A percentile compares a stretch with the other conserved stretches of the same genome.
Conservation (phyloP, 2,797 vertebrate genomes). For the Sus cebifrons region DNA sequence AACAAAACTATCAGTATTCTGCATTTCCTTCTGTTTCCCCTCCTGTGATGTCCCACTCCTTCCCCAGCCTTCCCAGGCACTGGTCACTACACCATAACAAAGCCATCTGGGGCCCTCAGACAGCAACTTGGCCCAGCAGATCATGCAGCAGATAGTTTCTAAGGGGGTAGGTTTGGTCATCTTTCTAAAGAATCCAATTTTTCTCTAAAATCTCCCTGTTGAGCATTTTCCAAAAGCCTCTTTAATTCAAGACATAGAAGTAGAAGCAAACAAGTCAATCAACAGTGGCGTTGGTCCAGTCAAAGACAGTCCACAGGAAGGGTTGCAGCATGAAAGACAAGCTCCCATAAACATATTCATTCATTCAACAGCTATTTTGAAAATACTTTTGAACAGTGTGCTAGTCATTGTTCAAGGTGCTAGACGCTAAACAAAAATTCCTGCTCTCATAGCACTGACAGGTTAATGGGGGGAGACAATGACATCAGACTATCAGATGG, state of each 20-base stretch:
- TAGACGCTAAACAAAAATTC: background rate
- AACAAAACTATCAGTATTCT: background rate
- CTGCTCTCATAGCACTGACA: background rate
- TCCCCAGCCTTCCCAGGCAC: rapidly evolving
- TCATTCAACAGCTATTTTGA: background rate
- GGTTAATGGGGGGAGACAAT: background rate
- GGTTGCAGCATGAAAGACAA: background rate
- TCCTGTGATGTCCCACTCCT: rapidly evolving
- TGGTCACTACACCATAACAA: background rate
- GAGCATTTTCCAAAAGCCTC: background rate
- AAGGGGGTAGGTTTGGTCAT: background rate
- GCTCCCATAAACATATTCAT: background rate
- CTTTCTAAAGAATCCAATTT: background rate
- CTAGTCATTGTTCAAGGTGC: background rate
- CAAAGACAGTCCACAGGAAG: background rate
- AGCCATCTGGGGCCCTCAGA: background rate
- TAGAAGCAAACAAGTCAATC: background rate
- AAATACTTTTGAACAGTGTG: background rate
- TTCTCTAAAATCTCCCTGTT: background rate
- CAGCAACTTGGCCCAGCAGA: background rate
- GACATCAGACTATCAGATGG: background rate
- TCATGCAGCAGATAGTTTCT: background rate
- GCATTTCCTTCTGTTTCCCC: background rate
- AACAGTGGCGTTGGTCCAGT: background rate
- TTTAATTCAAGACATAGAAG: background rate